A percentile compares a stretch with the other conserved stretches of the same genome.
Evolutionary conservation across 2,888 invertebrate species (phyloP).

Genomic region (Bembecia ichneumoniformis): DNA sequence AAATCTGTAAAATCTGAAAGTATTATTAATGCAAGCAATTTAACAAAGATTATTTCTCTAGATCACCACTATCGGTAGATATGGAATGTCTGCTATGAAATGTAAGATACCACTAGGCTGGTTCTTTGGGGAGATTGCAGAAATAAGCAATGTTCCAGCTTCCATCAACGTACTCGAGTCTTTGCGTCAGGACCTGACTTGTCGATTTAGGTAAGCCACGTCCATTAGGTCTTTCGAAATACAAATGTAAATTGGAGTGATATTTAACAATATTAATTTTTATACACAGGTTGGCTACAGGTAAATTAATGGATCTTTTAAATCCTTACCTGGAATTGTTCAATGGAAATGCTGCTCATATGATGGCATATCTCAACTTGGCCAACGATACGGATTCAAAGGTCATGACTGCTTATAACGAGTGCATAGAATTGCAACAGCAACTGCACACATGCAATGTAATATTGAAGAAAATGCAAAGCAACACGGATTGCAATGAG

Average conservation of each 20-base stretch:
- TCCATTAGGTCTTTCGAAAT: background rate
- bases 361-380: constrained; percentile 85
- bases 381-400: constrained; percentile 74
- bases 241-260: too few relatives aligned
- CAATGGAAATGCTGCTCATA: constrained; percentile 85
- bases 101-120: constrained; percentile 93
- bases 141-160: constrained; percentile 76
- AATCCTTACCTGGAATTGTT: constrained; percentile 85
- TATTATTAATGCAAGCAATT: too few relatives aligned
- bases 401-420: constrained; percentile 69
- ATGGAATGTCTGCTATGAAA: constrained; percentile 91
- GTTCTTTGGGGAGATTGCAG: constrained; percentile 91
- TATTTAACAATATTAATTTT: background rate
- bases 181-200: constrained; percentile 55
- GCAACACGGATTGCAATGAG: constrained; percentile 53
- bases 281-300: constrained; percentile 86
- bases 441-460: constrained; percentile 88
- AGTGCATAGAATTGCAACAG: constrained; percentile 90
- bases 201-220: constrained; percentile 46
- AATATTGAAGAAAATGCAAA: constrained; percentile 82
- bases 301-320: constrained; percentile 84
- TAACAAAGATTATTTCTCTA: constrained; percentile 37
- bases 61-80: constrained; percentile 92
- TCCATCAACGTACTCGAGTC: constrained; percentile 57
- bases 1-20: too few relatives aligned